phyloP scores from a whole-genome alignment of 2,113 vertebrate genomes.

The Cynocephalus volans region DNA sequence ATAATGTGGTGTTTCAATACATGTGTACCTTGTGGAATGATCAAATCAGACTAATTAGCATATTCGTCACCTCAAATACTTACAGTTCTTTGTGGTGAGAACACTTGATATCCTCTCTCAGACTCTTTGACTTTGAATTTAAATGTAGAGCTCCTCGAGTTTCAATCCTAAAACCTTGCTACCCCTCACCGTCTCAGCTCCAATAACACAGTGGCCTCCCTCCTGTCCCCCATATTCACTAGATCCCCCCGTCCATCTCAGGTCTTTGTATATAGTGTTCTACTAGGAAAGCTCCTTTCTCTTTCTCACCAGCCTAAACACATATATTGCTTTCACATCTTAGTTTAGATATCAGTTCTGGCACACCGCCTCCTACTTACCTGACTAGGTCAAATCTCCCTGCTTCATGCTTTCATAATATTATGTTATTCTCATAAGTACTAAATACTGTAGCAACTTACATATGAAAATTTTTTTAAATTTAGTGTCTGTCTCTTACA shows the following conservation, averaged over 20 bases:
- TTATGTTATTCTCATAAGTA: neutral
- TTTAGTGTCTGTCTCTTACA: conserved; percentile 6
- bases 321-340: neutral
- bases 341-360: neutral
- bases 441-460: neutral
- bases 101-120: neutral
- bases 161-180: neutral
- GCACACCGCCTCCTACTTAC: neutral
- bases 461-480: neutral
- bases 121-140: neutral
- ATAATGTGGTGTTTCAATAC: too few relatives aligned
- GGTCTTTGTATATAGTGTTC: neutral
- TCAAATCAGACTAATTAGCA: too few relatives aligned
- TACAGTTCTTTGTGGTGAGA: too few relatives aligned
- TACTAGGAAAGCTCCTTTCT: neutral
- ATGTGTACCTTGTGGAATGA: too few relatives aligned
- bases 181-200: neutral
- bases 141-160: neutral
- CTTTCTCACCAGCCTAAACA: neutral
- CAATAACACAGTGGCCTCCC: neutral
- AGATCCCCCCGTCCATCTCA: neutral
- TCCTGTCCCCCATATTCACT: neutral
- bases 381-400: neutral
- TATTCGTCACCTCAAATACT: too few relatives aligned
- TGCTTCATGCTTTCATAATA: neutral